phyloP scores from a whole-genome alignment of 2,113 vertebrate genomes.

The Coregonus clupeaformis region DNA sequence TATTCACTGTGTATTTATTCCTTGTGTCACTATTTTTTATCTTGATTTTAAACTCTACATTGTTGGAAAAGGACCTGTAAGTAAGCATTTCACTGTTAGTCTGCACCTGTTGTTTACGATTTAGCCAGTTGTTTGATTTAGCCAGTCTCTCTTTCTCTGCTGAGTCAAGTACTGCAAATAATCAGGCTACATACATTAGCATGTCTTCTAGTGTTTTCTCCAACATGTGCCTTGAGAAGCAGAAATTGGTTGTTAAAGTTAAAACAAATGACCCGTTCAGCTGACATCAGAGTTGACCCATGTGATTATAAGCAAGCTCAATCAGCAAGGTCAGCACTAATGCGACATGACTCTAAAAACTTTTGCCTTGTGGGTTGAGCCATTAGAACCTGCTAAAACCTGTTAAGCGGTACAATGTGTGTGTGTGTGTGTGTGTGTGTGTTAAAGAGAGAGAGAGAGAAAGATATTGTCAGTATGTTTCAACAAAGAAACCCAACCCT shows the following conservation, averaged over 20 bases:
- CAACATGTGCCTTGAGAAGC: neutral
- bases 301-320: conserved; percentile 21
- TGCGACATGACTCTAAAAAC: conserved; percentile 5
- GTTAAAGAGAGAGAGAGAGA: neutral
- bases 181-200: neutral
- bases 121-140: neutral
- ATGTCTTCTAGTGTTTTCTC: neutral
- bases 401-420: conserved; percentile 34
- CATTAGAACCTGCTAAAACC: conserved; percentile 50
- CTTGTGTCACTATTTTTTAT: too few species aligned
- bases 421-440: neutral
- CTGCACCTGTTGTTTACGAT: too few species aligned
- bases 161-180: neutral
- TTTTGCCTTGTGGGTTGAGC: conserved; percentile 36
- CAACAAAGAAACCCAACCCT: conserved; percentile 24
- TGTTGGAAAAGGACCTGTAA: too few species aligned
- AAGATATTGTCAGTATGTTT: neutral
- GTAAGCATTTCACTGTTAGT: too few species aligned
- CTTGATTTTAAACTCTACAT: too few species aligned
- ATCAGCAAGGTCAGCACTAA: conserved; percentile 32
- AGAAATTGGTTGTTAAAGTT: neutral
- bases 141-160: neutral
- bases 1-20: too few species aligned
- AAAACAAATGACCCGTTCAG: neutral
- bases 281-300: neutral